These are phyloP conservation scores for Nomada fabriciana DNA, from an alignment of 2,888 invertebrate species.

Conservation along the genomic window DNA sequence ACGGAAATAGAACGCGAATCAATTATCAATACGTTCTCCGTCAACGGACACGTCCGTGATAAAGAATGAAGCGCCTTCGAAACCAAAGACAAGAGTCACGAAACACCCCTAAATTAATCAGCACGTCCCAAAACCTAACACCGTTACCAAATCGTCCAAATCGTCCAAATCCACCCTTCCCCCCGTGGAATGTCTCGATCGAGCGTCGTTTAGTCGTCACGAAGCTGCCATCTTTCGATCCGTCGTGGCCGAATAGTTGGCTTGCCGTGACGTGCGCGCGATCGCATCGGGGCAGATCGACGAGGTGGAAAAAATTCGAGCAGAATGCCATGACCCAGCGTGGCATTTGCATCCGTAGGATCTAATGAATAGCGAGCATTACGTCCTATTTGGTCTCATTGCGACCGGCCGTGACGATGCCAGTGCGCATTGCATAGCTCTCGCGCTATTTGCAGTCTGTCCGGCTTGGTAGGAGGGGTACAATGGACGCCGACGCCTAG, in stretches of 20 bases:
- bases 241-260: constrained; percentile 64
- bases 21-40: too few species aligned
- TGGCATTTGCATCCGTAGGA: constrained; percentile 79
- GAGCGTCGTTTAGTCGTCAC: constrained; percentile 24
- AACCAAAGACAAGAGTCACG: too few species aligned
- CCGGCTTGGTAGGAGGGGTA: constrained; percentile 59
- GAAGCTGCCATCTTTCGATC: constrained; percentile 51
- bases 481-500: constrained; percentile 75
- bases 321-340: constrained; percentile 78
- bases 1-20: too few species aligned
- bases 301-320: constrained; percentile 68
- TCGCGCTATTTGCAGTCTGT: constrained; percentile 80
- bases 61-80: too few species aligned
- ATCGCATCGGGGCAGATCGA: constrained; percentile 34
- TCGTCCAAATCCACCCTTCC: background rate
- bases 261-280: constrained; percentile 45
- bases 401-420: constrained; percentile 75
- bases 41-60: too few species aligned
- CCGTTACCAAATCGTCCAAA: background rate
- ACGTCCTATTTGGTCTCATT: constrained; percentile 80
- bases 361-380: constrained; percentile 81
- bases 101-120: background rate
- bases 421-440: constrained; percentile 77
- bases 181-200: constrained; percentile 38
- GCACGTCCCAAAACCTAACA: too few species aligned